These are phyloP conservation scores for Tapirus indicus DNA, from an alignment of 2,797 vertebrate genomes.

Conservation along the genomic window DNA sequence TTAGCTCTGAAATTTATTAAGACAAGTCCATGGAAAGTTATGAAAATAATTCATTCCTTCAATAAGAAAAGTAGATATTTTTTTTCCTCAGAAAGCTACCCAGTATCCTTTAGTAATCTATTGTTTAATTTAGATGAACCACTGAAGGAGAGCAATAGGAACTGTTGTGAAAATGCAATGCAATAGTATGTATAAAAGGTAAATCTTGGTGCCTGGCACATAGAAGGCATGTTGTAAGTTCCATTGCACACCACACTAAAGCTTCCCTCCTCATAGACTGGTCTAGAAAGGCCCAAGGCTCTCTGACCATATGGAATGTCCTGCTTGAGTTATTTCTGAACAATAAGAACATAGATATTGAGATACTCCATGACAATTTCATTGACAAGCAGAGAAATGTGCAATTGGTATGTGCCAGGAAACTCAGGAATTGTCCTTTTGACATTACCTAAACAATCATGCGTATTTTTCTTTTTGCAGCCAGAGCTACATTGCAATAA, in stretches of 20 bases:
- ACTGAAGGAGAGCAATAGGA: background rate
- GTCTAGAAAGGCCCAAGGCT: background rate
- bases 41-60: background rate
- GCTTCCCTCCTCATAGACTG: background rate
- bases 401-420: conserved; percentile 13
- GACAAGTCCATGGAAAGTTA: background rate
- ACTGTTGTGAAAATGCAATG: background rate
- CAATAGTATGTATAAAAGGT: background rate
- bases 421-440: conserved; percentile 23
- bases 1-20: conserved; percentile 1
- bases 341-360: background rate
- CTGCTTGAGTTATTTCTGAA: background rate
- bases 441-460: background rate
- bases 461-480: background rate
- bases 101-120: background rate
- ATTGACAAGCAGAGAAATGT: background rate
- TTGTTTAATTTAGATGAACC: background rate
- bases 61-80: background rate
- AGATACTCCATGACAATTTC: background rate
- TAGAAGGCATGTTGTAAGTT: background rate
- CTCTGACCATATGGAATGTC: background rate
- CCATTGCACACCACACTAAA: background rate
- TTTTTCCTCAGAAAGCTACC: background rate
- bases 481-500: conserved; percentile 12
- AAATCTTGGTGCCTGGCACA: background rate